These are phyloP conservation scores for Alentia gelatinosa DNA, from an alignment of 2,888 invertebrate genomes.

Conservation along the genomic window DNA sequence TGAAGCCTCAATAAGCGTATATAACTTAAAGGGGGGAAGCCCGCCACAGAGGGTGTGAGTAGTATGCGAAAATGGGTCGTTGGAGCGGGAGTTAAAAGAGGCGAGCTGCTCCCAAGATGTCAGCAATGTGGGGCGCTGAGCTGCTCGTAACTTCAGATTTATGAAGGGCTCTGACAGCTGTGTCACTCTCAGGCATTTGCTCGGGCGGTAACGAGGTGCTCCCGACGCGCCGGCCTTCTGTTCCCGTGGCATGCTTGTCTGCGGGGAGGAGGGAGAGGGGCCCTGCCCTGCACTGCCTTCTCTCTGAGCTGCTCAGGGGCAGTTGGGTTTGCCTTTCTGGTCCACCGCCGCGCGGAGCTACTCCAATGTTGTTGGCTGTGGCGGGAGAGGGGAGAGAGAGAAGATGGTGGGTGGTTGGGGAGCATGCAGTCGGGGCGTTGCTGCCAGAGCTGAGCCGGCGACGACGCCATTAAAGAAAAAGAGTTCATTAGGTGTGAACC, in stretches of 20 bases:
- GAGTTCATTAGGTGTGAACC: conserved; percentile 54
- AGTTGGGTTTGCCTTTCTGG: conserved; percentile 22
- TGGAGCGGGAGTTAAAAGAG: not conserved
- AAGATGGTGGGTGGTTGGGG: not conserved
- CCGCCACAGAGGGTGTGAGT: not conserved
- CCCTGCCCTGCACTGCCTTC: not conserved
- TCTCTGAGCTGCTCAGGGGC: not conserved
- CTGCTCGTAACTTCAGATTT: conserved; percentile 39
- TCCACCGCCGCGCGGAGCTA: not conserved
- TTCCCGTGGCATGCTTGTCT: conserved; percentile 29
- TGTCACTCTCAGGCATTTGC: conserved; percentile 40
- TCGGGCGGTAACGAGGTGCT: conserved; percentile 2
- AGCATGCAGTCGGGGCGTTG: not conserved
- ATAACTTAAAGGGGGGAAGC: too few relatives aligned
- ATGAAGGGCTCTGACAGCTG: conserved; percentile 39
- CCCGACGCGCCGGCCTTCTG: not conserved
- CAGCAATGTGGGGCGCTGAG: not conserved
- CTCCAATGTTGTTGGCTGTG: not conserved
- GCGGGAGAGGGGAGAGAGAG: not conserved
- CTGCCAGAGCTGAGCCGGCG: not conserved
- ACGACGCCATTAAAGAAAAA: conserved; percentile 29
- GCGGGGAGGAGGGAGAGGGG: not conserved
- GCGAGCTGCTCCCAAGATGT: conserved; percentile 10
- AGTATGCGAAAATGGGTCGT: conserved; percentile 39
- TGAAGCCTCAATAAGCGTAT: not conserved